Conservation (phyloP, 2,888 invertebrate genomes). For the Petrolisthes manimaculis region DNA sequence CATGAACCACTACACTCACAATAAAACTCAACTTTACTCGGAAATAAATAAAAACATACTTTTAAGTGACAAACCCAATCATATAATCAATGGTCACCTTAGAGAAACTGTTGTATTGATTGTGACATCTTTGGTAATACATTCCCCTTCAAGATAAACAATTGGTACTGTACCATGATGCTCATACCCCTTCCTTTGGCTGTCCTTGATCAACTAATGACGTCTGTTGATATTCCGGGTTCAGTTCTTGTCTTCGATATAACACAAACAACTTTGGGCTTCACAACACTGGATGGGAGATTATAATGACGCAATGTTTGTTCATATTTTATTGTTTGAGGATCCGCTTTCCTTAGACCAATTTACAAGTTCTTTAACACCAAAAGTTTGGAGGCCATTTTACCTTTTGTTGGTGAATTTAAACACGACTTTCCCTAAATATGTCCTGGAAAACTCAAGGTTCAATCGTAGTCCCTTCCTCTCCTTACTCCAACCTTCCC, state of each 20-base stretch:
- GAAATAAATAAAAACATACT: no score
- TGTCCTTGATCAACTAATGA: not conserved
- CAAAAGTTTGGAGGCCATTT: not conserved
- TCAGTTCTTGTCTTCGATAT: constrained; percentile 8
- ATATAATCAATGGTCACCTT: not conserved
- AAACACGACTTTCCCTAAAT: no score
- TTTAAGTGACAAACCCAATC: no score
- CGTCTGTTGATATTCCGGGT: not conserved
- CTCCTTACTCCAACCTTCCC: no score
- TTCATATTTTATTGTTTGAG: constrained; percentile 27
- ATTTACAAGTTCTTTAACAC: not conserved
- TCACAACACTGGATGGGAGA: not conserved
- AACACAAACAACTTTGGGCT: not conserved
- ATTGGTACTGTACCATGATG: not conserved
- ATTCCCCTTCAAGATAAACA: not conserved
- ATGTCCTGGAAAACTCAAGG: no score
- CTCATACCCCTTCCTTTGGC: not conserved
- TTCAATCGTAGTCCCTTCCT: no score
- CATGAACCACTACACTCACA: no score
- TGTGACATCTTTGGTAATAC: not conserved
- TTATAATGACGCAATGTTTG: constrained; percentile 27
- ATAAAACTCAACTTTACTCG: no score
- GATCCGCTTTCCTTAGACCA: not conserved
- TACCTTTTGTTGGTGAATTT: no score
- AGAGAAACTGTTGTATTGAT: not conserved